phyloP scores from a whole-genome alignment of 1,140 invertebrate genomes.

The Heliconius eleuchia region DNA sequence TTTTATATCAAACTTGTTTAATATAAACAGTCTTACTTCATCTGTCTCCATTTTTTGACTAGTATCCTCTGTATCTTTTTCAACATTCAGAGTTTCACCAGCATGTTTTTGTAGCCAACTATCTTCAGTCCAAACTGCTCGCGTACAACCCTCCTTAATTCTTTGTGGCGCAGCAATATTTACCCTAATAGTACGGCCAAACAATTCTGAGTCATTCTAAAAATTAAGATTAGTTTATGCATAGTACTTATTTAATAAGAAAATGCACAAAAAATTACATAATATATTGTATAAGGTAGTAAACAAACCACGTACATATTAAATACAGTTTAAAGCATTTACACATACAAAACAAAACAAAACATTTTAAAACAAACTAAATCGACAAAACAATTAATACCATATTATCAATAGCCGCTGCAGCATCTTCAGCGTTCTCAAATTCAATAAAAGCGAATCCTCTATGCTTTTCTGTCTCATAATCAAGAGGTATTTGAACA shows the following conservation, averaged over 20 bases:
- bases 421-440: constrained; percentile 96
- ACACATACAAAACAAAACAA: neutral
- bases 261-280: too few relatives aligned
- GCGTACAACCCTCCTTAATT: constrained; percentile 96
- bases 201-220: constrained; percentile 98
- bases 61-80: constrained; percentile 73
- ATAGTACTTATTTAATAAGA: neutral
- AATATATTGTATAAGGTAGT: neutral
- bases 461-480: constrained; percentile 97
- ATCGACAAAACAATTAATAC: constrained; percentile 75
- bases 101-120: constrained; percentile 97
- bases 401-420: constrained; percentile 99
- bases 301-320: neutral
- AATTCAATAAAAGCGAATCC: constrained; percentile 99
- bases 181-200: constrained; percentile 97
- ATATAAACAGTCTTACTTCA: constrained; percentile 46
- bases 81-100: constrained; percentile 87
- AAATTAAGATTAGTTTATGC: constrained; percentile 42
- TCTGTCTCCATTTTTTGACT: constrained; percentile 52
- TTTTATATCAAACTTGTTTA: too few relatives aligned
- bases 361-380: neutral
- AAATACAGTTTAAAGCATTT: neutral
- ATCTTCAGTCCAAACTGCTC: constrained; percentile 98
- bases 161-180: constrained; percentile 98
- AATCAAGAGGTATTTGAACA: constrained; percentile 98